Evolutionary conservation across 2,797 vertebrate species (phyloP).

Genomic region (Epinephelus coioides): DNA sequence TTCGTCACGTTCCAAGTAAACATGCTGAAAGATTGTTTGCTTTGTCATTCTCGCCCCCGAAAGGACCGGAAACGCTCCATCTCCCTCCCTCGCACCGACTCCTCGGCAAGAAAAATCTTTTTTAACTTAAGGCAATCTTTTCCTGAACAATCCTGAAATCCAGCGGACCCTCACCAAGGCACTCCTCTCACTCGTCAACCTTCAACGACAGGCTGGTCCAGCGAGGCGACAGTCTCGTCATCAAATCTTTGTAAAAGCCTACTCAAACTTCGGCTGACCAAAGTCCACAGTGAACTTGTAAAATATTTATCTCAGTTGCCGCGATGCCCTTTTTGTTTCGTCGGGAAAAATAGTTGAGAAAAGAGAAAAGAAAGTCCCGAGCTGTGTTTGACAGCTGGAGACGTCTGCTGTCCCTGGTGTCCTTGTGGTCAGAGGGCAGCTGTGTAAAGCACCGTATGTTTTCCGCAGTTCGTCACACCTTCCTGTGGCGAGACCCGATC

Average conservation of each 20-base stretch:
- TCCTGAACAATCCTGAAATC: conserved; percentile 84
- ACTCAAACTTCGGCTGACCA: conserved; percentile 54
- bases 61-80: conserved; percentile 38
- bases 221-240: conserved; percentile 59
- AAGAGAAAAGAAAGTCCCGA: conserved; percentile 56
- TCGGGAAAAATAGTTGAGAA: conserved; percentile 62
- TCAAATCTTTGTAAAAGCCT: conserved; percentile 62
- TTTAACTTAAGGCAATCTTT: conserved; percentile 84
- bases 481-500: conserved; percentile 43
- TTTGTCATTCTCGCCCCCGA: conserved; percentile 37
- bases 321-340: conserved; percentile 43
- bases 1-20: conserved; percentile 81
- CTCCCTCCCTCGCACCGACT: conserved; percentile 38
- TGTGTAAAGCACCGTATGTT: conserved; percentile 76
- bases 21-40: conserved; percentile 85
- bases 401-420: conserved; percentile 66
- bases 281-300: conserved; percentile 80
- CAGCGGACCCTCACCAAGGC: conserved; percentile 82
- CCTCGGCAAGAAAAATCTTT: conserved; percentile 53
- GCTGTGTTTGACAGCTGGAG: conserved; percentile 55
- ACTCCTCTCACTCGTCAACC: conserved; percentile 79
- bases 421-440: conserved; percentile 69
- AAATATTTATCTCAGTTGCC: conserved; percentile 58
- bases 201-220: conserved; percentile 59
- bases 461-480: conserved; percentile 57